phyloP scores from a whole-genome alignment of 1,140 invertebrate genomes.

The Drosophila pallidifrons region DNA sequence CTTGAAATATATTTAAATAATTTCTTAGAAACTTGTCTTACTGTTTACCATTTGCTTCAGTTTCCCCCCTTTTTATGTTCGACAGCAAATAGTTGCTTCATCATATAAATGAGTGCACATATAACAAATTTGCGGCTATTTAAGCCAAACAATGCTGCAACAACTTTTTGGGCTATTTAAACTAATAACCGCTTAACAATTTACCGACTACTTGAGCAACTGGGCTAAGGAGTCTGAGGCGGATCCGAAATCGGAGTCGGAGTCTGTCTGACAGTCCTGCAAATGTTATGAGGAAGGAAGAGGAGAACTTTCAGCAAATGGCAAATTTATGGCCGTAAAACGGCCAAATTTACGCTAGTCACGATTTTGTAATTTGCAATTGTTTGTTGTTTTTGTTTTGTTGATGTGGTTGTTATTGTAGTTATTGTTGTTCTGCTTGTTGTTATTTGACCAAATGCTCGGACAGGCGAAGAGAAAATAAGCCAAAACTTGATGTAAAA shows the following conservation, averaged over 20 bases:
- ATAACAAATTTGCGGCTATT: slow-evolving; percentile 53
- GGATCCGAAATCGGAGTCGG: background rate
- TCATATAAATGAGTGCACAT: slow-evolving; percentile 19
- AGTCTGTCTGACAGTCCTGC: slow-evolving; percentile 5
- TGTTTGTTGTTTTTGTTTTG: slow-evolving; percentile 43
- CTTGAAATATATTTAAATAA: too few relatives aligned
- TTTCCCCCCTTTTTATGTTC: background rate
- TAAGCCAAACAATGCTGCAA: slow-evolving; percentile 34
- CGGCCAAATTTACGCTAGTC: slow-evolving; percentile 65
- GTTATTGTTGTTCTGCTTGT: slow-evolving; percentile 18
- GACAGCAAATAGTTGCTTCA: too few relatives aligned
- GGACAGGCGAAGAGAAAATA: slow-evolving; percentile 42
- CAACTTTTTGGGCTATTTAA: slow-evolving; percentile 48
- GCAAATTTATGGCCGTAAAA: slow-evolving; percentile 56
- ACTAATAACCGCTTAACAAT: slow-evolving; percentile 60
- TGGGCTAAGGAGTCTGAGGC: slow-evolving; percentile 3
- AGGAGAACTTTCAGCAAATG: slow-evolving; percentile 43
- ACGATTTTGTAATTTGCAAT: slow-evolving; percentile 66
- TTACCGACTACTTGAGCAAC: slow-evolving; percentile 37
- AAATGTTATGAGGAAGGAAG: slow-evolving; percentile 1
- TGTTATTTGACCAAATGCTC: slow-evolving; percentile 14
- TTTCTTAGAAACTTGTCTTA: too few relatives aligned
- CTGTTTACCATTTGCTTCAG: background rate
- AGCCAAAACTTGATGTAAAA: slow-evolving; percentile 45
- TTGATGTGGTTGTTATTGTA: slow-evolving; percentile 42